Evolutionary conservation across 2,888 invertebrate species (phyloP), one percentile per base, ranked within the genome.

Genomic region (Tetranychus piercei): DNA sequence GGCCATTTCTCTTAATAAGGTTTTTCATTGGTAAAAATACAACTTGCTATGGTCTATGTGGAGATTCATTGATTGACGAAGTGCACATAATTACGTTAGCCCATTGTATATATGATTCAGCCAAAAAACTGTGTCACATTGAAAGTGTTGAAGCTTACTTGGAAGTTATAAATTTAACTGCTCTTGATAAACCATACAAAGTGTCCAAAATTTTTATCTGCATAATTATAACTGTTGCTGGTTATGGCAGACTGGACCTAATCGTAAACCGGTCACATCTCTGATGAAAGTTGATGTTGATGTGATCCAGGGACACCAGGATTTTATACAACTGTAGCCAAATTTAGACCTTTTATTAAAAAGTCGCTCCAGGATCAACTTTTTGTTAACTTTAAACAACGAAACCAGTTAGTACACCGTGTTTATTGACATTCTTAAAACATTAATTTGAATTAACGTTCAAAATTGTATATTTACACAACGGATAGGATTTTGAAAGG

Each of bases 211-310:
- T 67, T 67, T 67, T 18, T 67, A 67, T 67, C 67, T 20, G 9
- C 15, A 67, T 23, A 20, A 67, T 20, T 67, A 67, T 20, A 23
- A 67, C 67, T n/a, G 67, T 67, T 1, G 23, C 23, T 3, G 67
- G 67, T 67, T 67, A 67, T 67, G 67, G 67, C 3, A n/a, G 67
- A 67, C n/a, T 9, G 67, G 67, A 67, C 67, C 67, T 6, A 23
- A 67, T 67, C 20, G 23, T n/a, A 67, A 67, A 20, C 67, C 67
- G 6, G 67, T 20, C 15, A 67, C 20, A 23, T 67, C 67, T 20
- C 20, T 67, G 6, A 67, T 67, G 67, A n/a, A 67, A 67, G 67
- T 67, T 1, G 23, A 67, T 23, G 67, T 67, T 7, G 67, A 67
- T 15, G 67, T 67, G 67, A 67, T 20, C 22, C 20, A 22, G 9